Percentiles rank a stretch among this genome's conserved stretches.
Conservation (phyloP, 2,113 vertebrate genomes). For the Actenoides lindsayi region DNA sequence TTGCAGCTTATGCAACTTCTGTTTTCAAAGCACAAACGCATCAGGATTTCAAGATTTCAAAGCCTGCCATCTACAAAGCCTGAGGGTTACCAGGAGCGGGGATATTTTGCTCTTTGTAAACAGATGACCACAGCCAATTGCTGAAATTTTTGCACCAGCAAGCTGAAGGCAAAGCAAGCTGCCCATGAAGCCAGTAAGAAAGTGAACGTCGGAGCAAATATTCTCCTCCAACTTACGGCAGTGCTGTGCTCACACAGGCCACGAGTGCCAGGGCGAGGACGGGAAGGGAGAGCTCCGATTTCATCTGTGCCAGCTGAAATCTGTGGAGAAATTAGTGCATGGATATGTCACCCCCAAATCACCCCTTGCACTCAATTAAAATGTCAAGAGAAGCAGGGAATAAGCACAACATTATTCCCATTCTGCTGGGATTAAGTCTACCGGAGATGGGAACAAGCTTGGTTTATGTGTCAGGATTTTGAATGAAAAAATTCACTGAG, state of each 20-base stretch:
- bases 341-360: neutral
- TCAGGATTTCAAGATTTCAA: neutral
- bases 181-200: neutral
- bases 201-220: neutral
- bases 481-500: neutral
- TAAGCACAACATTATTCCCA: neutral
- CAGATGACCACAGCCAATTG: neutral
- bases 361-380: neutral
- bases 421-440: neutral
- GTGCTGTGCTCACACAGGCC: slow-evolving; percentile 60
- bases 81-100: neutral
- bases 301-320: slow-evolving; percentile 77
- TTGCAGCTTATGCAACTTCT: neutral
- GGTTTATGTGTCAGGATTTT: neutral
- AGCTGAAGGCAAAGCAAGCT: neutral
- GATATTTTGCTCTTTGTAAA: neutral
- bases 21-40: neutral
- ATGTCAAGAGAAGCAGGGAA: neutral
- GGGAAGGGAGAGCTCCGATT: slow-evolving; percentile 70
- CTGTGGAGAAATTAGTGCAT: slow-evolving; percentile 36
- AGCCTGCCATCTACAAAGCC: neutral
- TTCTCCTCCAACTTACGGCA: slow-evolving; percentile 68
- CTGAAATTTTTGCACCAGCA: neutral
- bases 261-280: slow-evolving; percentile 70
- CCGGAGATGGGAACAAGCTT: neutral